These are phyloP conservation scores for Uria lomvia DNA, from an alignment of 2,113 vertebrate species.

Conservation along the genomic window DNA sequence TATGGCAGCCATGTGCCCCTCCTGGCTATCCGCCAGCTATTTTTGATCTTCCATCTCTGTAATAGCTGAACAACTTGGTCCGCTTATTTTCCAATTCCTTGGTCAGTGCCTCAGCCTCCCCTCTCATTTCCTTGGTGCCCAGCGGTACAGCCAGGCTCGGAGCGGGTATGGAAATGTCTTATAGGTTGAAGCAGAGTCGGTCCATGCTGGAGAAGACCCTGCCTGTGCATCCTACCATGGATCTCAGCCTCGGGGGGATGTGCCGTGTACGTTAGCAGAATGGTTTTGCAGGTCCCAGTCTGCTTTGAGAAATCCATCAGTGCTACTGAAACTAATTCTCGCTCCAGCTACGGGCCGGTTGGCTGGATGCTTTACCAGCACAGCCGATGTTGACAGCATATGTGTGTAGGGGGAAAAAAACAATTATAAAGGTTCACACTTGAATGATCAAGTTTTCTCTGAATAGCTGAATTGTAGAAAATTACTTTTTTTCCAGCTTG, in stretches of 20 bases:
- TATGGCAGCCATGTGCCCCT: not conserved
- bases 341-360: not conserved
- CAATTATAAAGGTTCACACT: not conserved
- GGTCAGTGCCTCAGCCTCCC: not conserved
- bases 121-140: not conserved
- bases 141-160: not conserved
- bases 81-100: not conserved
- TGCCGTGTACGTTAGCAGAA: not conserved
- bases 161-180: not conserved
- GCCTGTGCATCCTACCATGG: not conserved
- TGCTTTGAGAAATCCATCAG: not conserved
- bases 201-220: not conserved
- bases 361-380: not conserved
- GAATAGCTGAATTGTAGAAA: slow-evolving; percentile 4
- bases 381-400: not conserved
- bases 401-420: fast-evolving
- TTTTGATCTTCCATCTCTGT: not conserved
- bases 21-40: not conserved
- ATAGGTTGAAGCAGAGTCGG: not conserved
- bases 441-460: not conserved
- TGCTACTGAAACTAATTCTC: not conserved
- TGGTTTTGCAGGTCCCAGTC: not conserved
- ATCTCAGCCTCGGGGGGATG: fast-evolving
- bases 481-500: not conserved
- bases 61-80: fast-evolving